phyloP scores from a whole-genome alignment of 1,140 invertebrate species.

The Trachymyrmex septentrionalis region DNA sequence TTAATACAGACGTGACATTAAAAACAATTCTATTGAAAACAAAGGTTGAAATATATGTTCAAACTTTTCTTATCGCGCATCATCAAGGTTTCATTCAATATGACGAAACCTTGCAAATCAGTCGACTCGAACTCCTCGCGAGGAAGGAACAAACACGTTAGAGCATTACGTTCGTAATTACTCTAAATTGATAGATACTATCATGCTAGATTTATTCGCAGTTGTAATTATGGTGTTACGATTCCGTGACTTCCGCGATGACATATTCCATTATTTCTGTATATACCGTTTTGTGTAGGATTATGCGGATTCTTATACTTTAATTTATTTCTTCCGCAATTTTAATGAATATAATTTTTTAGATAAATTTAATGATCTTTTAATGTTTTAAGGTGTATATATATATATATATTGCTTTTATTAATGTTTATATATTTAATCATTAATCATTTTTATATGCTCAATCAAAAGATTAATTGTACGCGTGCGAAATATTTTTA shows the following conservation, averaged over 20 bases:
- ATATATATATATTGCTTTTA: neutral
- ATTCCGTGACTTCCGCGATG: neutral
- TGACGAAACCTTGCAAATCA: neutral
- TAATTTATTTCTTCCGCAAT: slow-evolving; percentile 9
- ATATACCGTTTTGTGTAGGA: neutral
- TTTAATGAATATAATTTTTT: slow-evolving; percentile 13
- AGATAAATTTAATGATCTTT: neutral
- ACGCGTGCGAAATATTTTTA: neutral
- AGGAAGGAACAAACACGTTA: neutral
- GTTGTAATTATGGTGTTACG: slow-evolving; percentile 44
- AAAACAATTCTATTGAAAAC: neutral
- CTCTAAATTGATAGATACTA: neutral
- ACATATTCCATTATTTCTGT: slow-evolving; percentile 21
- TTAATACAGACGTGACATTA: slow-evolving; percentile 37
- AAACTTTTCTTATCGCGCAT: slow-evolving; percentile 1
- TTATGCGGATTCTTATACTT: neutral
- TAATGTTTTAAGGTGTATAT: neutral
- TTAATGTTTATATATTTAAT: too few species aligned
- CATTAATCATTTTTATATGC: neutral
- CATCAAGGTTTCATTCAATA: slow-evolving; percentile 32
- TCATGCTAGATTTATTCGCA: neutral
- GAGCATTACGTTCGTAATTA: slow-evolving; percentile 5
- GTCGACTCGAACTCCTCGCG: neutral
- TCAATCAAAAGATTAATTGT: neutral
- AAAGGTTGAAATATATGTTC: neutral